A percentile compares a stretch with the other conserved stretches of the same genome.
These are phyloP conservation scores for Drosophila mayri DNA, from an alignment of 1,140 invertebrate species.

Conservation along the genomic window DNA sequence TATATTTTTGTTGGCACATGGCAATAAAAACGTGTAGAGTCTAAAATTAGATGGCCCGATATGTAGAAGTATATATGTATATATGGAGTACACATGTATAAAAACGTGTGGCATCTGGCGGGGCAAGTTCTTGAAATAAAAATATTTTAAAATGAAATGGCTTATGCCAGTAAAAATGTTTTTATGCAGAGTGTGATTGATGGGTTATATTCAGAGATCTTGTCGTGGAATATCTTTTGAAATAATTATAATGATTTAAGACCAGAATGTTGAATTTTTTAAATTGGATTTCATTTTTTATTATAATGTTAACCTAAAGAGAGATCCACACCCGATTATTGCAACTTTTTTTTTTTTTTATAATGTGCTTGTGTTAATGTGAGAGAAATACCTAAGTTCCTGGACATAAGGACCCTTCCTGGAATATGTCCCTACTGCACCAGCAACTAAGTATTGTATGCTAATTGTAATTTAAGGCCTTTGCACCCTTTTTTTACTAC, in stretches of 20 bases:
- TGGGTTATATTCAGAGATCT: conserved; percentile 5
- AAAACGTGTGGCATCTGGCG: conserved; percentile 43
- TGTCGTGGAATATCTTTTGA: neutral
- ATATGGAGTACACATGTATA: conserved; percentile 16
- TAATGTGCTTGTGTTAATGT: conserved; percentile 12
- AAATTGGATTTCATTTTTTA: neutral
- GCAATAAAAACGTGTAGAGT: conserved; percentile 60
- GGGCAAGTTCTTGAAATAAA: conserved; percentile 19
- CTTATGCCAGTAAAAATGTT: neutral
- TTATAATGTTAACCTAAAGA: neutral
- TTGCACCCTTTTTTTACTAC: conserved; percentile 44
- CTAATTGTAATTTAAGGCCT: conserved; percentile 58
- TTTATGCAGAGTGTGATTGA: conserved; percentile 16
- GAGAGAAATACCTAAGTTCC: neutral
- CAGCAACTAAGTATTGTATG: conserved; percentile 28
- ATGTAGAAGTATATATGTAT: neutral
- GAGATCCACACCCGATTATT: conserved; percentile 7
- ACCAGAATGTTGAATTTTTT: neutral
- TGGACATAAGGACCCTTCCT: conserved; percentile 1
- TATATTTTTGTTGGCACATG: conserved; percentile 49
- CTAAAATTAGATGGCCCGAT: conserved; percentile 43
- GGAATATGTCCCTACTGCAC: conserved; percentile 4
- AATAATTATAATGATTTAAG: neutral
- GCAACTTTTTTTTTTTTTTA: neutral
- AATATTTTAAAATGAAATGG: conserved; percentile 5